Evolutionary conservation across 37 sponge, comb jelly and placozoan genomes (phyloP), one percentile per base, ranked within the genome.

Genomic region (Amphimedon queenslandica): DNA sequence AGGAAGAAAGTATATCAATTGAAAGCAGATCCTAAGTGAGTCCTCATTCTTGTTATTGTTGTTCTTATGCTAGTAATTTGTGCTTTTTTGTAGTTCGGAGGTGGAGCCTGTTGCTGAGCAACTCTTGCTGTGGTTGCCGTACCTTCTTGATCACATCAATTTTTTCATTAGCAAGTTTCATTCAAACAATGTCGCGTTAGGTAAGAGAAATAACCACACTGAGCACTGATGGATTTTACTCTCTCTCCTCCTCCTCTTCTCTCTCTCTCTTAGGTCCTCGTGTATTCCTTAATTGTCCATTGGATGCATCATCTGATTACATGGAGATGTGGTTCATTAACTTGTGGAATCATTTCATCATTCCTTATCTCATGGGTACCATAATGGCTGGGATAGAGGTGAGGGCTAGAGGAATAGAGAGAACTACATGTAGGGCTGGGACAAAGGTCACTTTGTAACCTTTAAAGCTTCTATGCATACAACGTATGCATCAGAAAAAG

Each of bases 341-440:
- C 56, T 70, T 85, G 20, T 90, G 91, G 91, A 90, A 90, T 58
- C 86, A 90, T 28, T 90, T 90, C 61, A 78, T 90, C 31, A 80
- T 85, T 30, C 91, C 91, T 24, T 90, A 90, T 70, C 66, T 90
- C 65, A 81, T 77, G 72, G 86, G 86, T 6, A 71, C 91, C 32
- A 77, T 85, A 8, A 77, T 90, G 79, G 91, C 86, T 27, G 91
- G 91, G 39, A 81, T 90, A 29, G 86, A 90, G 86, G 91, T 90
- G 67, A 34, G 77, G 51, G 2, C 5, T 25, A 32, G n/a, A 37
- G 28, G 10, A 25, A 4, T 57, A 0, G 27, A 24, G 36, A 16
- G 29, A 23, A 6, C n/a, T n/a, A n/a, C n/a, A n/a, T n/a, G n/a
- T 57, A 2, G 28, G 3, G 28, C n/a, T n/a, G n/a, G n/a, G n/a